Conservation (phyloP, 2,113 vertebrate genomes). For the Himantopus leucocephalus region DNA sequence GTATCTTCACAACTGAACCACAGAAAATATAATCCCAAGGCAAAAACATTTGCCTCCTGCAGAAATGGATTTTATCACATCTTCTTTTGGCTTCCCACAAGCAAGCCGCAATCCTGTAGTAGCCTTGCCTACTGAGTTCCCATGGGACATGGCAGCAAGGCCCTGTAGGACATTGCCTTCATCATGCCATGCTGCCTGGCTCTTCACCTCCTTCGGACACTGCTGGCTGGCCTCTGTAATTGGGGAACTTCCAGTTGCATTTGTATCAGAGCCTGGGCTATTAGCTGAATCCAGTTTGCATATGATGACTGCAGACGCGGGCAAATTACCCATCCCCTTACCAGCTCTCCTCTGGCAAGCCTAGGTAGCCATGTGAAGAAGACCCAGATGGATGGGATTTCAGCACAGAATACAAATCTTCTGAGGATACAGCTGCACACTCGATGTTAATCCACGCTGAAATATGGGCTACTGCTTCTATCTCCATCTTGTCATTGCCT, state of each 20-base stretch:
- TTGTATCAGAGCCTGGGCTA: background rate
- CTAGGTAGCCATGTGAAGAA: background rate
- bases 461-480: background rate
- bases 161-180: background rate
- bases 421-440: background rate
- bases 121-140: background rate
- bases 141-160: background rate
- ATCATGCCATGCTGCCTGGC: rapidly evolving
- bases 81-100: background rate
- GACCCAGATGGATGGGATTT: background rate
- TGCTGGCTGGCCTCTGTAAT: background rate
- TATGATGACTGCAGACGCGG: background rate
- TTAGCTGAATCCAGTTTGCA: background rate
- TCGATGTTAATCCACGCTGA: background rate
- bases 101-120: background rate
- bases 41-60: background rate
- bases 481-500: background rate
- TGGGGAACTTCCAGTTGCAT: background rate
- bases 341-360: background rate
- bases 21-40: background rate
- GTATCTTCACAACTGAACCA: background rate
- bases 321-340: background rate
- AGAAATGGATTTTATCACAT: background rate
- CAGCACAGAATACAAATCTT: background rate
- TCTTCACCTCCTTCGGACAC: background rate